Evolutionary conservation across 2,888 invertebrate genomes (phyloP), one percentile per base, ranked within the genome.

Genomic region (Latheticus oryzae): DNA sequence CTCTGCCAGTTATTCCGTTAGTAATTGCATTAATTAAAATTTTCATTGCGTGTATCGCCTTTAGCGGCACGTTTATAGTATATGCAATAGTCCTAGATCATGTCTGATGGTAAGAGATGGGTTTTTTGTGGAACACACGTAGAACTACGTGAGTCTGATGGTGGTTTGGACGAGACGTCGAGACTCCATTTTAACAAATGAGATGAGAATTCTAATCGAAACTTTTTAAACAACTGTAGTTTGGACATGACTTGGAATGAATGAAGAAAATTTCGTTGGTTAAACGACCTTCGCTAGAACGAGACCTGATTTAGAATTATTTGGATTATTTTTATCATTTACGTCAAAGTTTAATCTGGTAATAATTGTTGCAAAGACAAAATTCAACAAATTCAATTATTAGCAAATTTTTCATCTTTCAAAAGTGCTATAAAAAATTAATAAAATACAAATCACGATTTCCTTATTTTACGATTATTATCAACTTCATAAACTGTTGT

Each of bases 11-110:
- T 33, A 33, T 33, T 23, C 47, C 47, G 47, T 47, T 47, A 47
- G 32, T n/a, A 30, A 8, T 12, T 3, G 35, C 16, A 4, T 35
- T 35, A 48, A 48, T 48, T 48, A 48, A 48, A 33, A 48, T 48
- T 48, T 48, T 17, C 48, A 12, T 35, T 35, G 48, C 35, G 48
- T 35, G 48, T 23, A 15, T 24, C 23, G 35, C 47, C 47, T 32
- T 47, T 47, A 43, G 37, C 54, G 54, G 54, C 54, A 47, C 54
- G 54, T 54, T 54, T 54, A 38, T 47, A 45, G 43, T n/a, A n/a
- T n/a, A n/a, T n/a, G n/a, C 53, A 53, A 23, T 53, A 51, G 51
- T n/a, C 54, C 54, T 54, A 54, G 54, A 54, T 54, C 54, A 53
- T 33, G 53, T 37, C 38, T 51, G 8, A 4, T 5, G 3, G 33